phyloP scores from a whole-genome alignment of 2,888 invertebrate species.

The Keiferia lycopersicella region DNA sequence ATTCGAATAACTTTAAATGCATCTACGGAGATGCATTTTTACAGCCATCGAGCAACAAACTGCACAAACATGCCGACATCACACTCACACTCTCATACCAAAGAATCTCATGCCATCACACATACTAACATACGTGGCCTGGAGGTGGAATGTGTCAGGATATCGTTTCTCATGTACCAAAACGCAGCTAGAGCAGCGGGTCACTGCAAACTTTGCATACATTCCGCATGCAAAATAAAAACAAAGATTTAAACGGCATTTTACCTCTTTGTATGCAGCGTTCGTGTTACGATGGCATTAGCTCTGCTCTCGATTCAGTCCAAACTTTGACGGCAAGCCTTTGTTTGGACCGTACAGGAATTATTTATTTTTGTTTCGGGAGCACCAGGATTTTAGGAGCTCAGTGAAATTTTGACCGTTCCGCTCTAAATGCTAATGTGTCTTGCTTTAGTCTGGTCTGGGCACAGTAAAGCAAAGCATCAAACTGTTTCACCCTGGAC shows the following conservation, averaged over 20 bases:
- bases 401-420: constrained; percentile 17
- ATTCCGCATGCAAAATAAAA: constrained; percentile 1
- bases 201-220: constrained; percentile 9
- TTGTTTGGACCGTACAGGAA: constrained; percentile 11
- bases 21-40: too few species aligned
- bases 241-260: constrained; percentile 16
- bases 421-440: constrained; percentile 20
- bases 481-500: too few species aligned
- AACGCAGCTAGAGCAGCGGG: constrained; percentile 2
- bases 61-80: neutral
- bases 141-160: neutral
- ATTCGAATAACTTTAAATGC: too few species aligned
- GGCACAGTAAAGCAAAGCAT: neutral
- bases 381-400: constrained; percentile 4
- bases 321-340: constrained; percentile 9
- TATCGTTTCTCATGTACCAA: constrained; percentile 1
- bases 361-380: constrained; percentile 13
- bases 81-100: neutral
- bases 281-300: constrained; percentile 17
- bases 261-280: constrained; percentile 13
- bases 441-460: neutral
- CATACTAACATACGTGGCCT: neutral
- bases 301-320: neutral
- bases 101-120: neutral
- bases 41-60: too few species aligned